These are phyloP conservation scores for Pseudotriccus pelzelni DNA, from an alignment of 2,797 vertebrate species.

Conservation along the genomic window DNA sequence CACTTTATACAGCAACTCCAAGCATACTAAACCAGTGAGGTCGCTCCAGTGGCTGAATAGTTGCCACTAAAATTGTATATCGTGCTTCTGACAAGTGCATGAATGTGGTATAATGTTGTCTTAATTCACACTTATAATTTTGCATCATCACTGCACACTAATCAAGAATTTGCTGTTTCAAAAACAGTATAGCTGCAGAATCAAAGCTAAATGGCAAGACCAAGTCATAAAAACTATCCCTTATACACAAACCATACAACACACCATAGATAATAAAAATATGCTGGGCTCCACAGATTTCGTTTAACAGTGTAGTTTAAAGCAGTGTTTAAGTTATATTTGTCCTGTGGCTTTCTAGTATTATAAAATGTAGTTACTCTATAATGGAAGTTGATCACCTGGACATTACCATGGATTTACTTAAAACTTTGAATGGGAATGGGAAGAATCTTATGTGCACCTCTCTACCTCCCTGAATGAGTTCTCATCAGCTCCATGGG, in stretches of 20 bases:
- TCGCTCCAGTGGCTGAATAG: neutral
- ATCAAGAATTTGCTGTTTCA: neutral
- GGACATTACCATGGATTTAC: neutral
- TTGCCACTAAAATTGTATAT: neutral
- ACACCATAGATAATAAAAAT: neutral
- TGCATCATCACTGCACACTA: neutral
- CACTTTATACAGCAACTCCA: constrained; percentile 33
- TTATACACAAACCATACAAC: neutral
- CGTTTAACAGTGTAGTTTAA: neutral
- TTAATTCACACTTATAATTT: constrained; percentile 4
- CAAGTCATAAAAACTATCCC: neutral
- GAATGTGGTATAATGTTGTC: neutral
- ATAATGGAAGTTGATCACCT: neutral
- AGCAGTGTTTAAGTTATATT: neutral
- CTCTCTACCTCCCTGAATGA: neutral
- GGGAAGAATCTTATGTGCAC: neutral
- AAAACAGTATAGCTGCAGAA: neutral
- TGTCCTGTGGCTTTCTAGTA: neutral
- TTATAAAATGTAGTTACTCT: neutral
- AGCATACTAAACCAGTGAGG: constrained; percentile 35
- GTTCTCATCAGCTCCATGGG: neutral
- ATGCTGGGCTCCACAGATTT: neutral
- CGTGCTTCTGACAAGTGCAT: neutral
- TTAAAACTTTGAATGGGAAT: neutral
- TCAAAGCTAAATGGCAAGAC: neutral